phyloP scores from a whole-genome alignment of 2,888 invertebrate species.

The Thymelicus lineola region DNA sequence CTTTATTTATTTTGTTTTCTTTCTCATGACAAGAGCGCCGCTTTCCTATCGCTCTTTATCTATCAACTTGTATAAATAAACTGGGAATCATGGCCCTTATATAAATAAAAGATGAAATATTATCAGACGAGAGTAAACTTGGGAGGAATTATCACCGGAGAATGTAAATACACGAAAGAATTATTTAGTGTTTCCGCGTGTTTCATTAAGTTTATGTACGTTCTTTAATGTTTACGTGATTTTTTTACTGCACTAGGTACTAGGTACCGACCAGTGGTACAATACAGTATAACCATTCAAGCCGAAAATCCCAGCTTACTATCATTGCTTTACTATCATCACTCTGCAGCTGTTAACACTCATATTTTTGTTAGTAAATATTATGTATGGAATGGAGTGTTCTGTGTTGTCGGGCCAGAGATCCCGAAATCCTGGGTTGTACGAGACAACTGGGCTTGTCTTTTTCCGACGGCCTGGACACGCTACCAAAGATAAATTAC shows the following conservation, averaged over 20 bases:
- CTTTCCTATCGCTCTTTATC: slow-evolving; percentile 74
- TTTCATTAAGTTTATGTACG: slow-evolving; percentile 39
- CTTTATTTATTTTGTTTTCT: slow-evolving; percentile 73
- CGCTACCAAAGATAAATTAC: not conserved
- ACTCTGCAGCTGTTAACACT: no score
- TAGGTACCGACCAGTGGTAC: no score
- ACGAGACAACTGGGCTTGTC: no score
- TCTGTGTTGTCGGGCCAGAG: no score
- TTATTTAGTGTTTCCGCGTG: slow-evolving; percentile 42
- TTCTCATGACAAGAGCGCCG: slow-evolving; percentile 72
- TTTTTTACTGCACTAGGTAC: no score
- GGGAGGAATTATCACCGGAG: slow-evolving; percentile 62
- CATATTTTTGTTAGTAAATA: no score
- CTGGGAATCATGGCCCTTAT: slow-evolving; percentile 67
- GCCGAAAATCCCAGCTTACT: no score
- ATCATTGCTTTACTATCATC: no score
- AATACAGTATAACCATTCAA: no score
- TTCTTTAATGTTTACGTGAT: not conserved
- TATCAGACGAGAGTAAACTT: slow-evolving; percentile 71
- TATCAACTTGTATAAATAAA: slow-evolving; percentile 76
- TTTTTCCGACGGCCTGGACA: no score
- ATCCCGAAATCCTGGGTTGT: no score
- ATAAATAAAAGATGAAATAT: slow-evolving; percentile 77
- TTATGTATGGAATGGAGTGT: no score
- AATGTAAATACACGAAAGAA: slow-evolving; percentile 65